Percentiles rank a stretch among this genome's conserved stretches.
phyloP scores from a whole-genome alignment of 2,888 invertebrate genomes.

The Sipunculus nudus region DNA sequence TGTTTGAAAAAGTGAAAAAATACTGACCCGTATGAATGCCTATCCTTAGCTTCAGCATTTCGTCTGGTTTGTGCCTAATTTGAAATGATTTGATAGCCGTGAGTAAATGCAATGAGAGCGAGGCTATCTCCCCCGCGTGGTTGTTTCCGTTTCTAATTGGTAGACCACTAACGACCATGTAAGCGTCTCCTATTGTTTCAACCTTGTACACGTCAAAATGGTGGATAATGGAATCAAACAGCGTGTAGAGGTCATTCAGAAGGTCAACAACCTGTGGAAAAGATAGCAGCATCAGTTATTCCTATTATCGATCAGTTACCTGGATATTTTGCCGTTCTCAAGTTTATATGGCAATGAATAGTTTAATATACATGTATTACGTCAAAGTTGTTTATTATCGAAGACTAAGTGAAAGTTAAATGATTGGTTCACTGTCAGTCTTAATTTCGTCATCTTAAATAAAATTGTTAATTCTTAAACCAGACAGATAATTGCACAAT shows the following conservation, averaged over 20 bases:
- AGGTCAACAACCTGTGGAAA: conserved; percentile 82
- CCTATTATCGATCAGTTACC: too few relatives aligned
- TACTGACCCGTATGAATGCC: conserved; percentile 62
- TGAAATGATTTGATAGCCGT: conserved; percentile 56
- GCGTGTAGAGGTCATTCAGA: conserved; percentile 86
- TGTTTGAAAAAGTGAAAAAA: background rate
- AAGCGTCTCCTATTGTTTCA: conserved; percentile 59
- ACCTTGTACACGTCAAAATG: conserved; percentile 93
- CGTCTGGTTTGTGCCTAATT: conserved; percentile 54
- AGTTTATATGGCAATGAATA: conserved; percentile 90
- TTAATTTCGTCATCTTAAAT: too few relatives aligned
- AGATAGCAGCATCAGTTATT: too few relatives aligned
- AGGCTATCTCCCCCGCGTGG: conserved; percentile 64
- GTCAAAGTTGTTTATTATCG: too few relatives aligned
- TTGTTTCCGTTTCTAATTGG: conserved; percentile 57
- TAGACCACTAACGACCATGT: conserved; percentile 61
- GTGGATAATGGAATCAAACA: conserved; percentile 87
- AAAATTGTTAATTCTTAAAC: too few relatives aligned
- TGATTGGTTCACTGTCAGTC: too few relatives aligned
- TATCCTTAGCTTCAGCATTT: conserved; percentile 59
- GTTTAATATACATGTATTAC: conserved; percentile 89
- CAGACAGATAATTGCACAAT: too few relatives aligned
- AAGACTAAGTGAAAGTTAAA: too few relatives aligned
- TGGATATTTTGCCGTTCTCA: too few relatives aligned
- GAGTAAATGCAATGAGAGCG: conserved; percentile 61